These are phyloP conservation scores for Petaurus breviceps DNA, from an alignment of 2,113 vertebrate species.

Conservation along the genomic window DNA sequence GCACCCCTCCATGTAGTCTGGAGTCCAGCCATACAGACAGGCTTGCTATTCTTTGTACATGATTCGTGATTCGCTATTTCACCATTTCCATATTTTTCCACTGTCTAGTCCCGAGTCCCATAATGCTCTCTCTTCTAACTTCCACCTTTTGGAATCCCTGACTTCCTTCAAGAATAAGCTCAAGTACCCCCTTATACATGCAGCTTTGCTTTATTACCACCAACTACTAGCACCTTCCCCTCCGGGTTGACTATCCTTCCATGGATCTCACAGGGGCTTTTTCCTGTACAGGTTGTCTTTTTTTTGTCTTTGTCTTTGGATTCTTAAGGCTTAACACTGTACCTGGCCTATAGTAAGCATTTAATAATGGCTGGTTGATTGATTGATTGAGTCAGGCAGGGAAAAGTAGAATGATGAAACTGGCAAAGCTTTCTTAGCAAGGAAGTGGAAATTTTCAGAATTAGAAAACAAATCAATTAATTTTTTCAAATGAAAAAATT, in stretches of 20 bases:
- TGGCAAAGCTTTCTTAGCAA: not conserved
- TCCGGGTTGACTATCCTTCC: not conserved
- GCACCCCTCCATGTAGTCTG: not conserved
- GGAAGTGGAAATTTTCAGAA: not conserved
- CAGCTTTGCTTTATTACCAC: not conserved
- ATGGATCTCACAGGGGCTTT: not conserved
- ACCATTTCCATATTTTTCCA: not conserved
- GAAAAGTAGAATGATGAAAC: not conserved
- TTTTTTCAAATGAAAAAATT: not conserved
- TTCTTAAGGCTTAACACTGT: not conserved
- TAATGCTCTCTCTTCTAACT: not conserved
- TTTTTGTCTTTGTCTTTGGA: not conserved
- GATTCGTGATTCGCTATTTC: not conserved
- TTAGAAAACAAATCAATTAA: not conserved
- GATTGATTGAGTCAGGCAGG: not conserved
- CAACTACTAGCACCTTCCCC: not conserved
- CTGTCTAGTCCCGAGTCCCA: not conserved
- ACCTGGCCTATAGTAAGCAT: not conserved
- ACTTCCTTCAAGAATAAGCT: too few species aligned
- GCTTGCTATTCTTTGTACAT: not conserved
- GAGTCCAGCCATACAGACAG: not conserved
- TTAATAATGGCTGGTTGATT: not conserved
- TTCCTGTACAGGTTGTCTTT: not conserved
- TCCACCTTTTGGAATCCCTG: too few species aligned
- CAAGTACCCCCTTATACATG: not conserved